Evolutionary conservation across 2,888 invertebrate species (phyloP).

Genomic region (Entomobrya proxima): DNA sequence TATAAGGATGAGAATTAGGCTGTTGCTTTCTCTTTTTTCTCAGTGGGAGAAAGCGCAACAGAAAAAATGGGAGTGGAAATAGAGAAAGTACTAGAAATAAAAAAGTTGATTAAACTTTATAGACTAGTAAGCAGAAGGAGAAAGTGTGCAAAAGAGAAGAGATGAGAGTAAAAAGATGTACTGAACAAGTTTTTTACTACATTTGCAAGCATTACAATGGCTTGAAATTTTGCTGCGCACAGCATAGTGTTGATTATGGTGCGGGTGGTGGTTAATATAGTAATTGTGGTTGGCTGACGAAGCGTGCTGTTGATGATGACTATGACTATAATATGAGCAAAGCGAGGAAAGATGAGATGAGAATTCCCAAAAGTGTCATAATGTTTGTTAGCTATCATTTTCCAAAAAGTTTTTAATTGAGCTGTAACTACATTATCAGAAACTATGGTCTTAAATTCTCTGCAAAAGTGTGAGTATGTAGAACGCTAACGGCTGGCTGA

Average conservation of each 20-base stretch:
- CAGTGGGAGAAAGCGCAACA: neutral
- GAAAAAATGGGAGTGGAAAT: neutral
- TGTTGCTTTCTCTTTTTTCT: neutral
- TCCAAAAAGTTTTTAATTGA: conserved; percentile 8
- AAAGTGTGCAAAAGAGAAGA: too few relatives aligned
- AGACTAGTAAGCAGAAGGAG: conserved; percentile 2
- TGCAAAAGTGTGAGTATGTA: too few relatives aligned
- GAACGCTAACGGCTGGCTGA: too few relatives aligned
- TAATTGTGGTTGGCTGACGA: too few relatives aligned
- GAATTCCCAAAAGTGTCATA: conserved; percentile 5
- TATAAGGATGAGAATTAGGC: neutral
- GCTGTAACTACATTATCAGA: neutral
- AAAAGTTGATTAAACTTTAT: conserved; percentile 56
- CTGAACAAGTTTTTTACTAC: too few relatives aligned
- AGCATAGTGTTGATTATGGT: too few relatives aligned
- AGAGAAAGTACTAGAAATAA: neutral
- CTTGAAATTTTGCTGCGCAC: too few relatives aligned
- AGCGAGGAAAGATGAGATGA: neutral
- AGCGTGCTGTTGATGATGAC: too few relatives aligned
- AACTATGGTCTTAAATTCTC: neutral
- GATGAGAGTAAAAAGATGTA: too few relatives aligned
- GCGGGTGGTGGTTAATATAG: too few relatives aligned
- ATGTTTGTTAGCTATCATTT: neutral
- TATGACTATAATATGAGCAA: too few relatives aligned
- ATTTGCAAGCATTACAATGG: too few relatives aligned